Evolutionary conservation across 2,113 vertebrate species (phyloP).

Genomic region (Zeus faber): DNA sequence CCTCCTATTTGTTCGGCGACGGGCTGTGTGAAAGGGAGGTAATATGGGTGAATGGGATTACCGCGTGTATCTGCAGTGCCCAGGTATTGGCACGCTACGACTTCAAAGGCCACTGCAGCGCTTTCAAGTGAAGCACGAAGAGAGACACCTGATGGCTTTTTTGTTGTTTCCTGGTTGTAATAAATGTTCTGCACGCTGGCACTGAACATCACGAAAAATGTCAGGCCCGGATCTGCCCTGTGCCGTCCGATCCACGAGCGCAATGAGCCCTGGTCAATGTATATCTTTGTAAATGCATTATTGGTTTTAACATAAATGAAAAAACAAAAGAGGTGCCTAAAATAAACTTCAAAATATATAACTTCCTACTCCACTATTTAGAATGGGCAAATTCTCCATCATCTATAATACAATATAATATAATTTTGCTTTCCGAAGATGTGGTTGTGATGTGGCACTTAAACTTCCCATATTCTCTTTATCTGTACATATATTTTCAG

Average conservation of each 20-base stretch:
- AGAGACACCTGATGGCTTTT: slow-evolving; percentile 65
- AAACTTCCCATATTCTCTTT: no score
- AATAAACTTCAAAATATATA: no score
- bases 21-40: slow-evolving; percentile 50
- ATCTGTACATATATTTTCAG: no score
- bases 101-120: slow-evolving; percentile 61
- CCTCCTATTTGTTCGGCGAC: slow-evolving; percentile 54
- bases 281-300: slow-evolving; percentile 18
- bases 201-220: slow-evolving; percentile 54
- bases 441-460: no score
- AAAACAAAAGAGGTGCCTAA: no score
- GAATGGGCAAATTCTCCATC: no score
- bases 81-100: slow-evolving; percentile 55
- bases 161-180: slow-evolving; percentile 36
- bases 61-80: slow-evolving; percentile 52
- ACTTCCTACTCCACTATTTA: no score
- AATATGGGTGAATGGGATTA: slow-evolving; percentile 62
- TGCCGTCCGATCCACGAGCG: slow-evolving; percentile 29
- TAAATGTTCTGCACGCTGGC: slow-evolving; percentile 52
- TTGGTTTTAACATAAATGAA: no score
- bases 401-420: no score
- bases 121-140: slow-evolving; percentile 71
- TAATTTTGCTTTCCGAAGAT: no score
- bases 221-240: slow-evolving; percentile 32
- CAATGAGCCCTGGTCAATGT: not conserved